phyloP scores from a whole-genome alignment of 2,888 invertebrate species.

The Mamestra brassicae region DNA sequence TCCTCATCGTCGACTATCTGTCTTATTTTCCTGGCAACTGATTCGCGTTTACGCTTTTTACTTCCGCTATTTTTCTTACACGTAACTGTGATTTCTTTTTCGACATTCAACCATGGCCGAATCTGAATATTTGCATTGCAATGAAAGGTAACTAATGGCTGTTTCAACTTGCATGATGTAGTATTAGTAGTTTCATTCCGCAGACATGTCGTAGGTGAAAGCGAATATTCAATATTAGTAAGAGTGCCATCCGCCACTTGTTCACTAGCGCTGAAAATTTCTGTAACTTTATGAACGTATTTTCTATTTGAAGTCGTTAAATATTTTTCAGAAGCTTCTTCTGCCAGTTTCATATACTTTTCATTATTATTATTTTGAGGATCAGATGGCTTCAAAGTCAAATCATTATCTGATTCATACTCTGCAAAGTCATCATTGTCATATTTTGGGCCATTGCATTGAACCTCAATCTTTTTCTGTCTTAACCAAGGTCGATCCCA shows the following conservation, averaged over 20 bases:
- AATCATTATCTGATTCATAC: slow-evolving; percentile 16
- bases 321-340: slow-evolving; percentile 59
- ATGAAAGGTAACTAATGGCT: slow-evolving; percentile 58
- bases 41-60: slow-evolving; percentile 45
- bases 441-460: slow-evolving; percentile 67
- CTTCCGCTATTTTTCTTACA: slow-evolving; percentile 39
- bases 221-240: slow-evolving; percentile 75
- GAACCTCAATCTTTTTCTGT: slow-evolving; percentile 69
- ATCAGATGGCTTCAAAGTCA: not conserved
- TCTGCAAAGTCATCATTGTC: slow-evolving; percentile 22
- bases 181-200: slow-evolving; percentile 47
- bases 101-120: slow-evolving; percentile 3
- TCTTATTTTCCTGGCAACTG: slow-evolving; percentile 66
- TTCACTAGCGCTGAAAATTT: slow-evolving; percentile 82
- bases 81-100: slow-evolving; percentile 57
- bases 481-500: slow-evolving; percentile 57
- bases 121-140: slow-evolving; percentile 62
- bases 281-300: slow-evolving; percentile 74
- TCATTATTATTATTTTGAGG: not conserved
- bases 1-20: slow-evolving; percentile 73
- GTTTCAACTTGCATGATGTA: slow-evolving; percentile 64
- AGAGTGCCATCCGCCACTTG: slow-evolving; percentile 90
- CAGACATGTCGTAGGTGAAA: slow-evolving; percentile 70
- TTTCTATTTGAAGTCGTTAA: slow-evolving; percentile 67
- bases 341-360: slow-evolving; percentile 39